Base-by-base conservation (phyloP, 1,140 invertebrate species). In the Formica exsecta region DNA sequence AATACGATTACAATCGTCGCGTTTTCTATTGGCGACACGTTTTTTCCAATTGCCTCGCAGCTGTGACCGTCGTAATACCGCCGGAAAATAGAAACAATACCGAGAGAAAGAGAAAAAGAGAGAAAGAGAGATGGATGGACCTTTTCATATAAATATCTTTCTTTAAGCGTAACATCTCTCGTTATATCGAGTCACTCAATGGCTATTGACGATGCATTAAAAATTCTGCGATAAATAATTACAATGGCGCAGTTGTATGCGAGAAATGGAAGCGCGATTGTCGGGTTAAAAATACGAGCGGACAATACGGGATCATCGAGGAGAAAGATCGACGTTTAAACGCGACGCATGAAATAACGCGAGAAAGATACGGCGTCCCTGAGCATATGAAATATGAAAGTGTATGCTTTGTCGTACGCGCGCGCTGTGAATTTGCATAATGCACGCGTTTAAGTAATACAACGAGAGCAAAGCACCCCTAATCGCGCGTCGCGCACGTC, bases 171-270 rank as follows among this genome's bases (percentile, higher is more conserved):
- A 80, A 80, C 64, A 83, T 83, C 41, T 83, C 68, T 13, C 68
- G 3, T 13, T 65, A 29, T 61, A 44, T 81, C 41, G 41, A 61
- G 68, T 36, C 68, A 9, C 68, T 62, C 79, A 61, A 83, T 36
- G 54, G 64, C 64, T 32, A 74, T 71, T 70, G 68, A 83, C 57
- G 13, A 13, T 59, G 68, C 29, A 48, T 74, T 62, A 83, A 51
- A 51, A 83, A 83, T 73, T 61, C 68, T 29, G n/a, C 51, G 79
- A 83, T 83, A 83, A 83, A 83, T 83, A 59, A 83, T 83, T 83
- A 83, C 79, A 83, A 83, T 83, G 54, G 79, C 68, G 16, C 32
- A 57, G 9, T n/a, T 73, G 79, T 71, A 16, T 41, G n/a, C 36
- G 66, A 44, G 68, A 73, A 61, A 44, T 41, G 19, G 25, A 73